These are phyloP conservation scores for Eupeodes latifasciatus DNA, from an alignment of 2,888 invertebrate genomes.

Conservation along the genomic window DNA sequence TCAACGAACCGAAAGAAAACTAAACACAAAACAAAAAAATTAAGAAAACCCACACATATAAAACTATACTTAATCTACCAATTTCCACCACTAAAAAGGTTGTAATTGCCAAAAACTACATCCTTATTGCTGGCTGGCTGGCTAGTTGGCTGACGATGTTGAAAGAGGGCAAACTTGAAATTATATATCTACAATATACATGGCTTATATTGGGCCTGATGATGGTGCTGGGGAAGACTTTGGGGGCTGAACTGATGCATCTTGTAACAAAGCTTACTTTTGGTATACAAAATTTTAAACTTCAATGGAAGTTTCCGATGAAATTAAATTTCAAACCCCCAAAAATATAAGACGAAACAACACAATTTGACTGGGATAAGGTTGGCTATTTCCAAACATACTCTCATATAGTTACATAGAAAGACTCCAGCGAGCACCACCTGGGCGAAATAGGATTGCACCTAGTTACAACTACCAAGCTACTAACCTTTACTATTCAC, in stretches of 20 bases:
- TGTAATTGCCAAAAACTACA: slow-evolving; percentile 61
- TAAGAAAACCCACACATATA: not conserved
- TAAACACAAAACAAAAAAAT: not conserved
- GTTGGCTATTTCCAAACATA: not conserved
- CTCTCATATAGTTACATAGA: not conserved
- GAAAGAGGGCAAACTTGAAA: slow-evolving; percentile 17
- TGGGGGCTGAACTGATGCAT: not conserved
- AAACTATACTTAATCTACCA: slow-evolving; percentile 8
- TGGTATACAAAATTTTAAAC: slow-evolving; percentile 13
- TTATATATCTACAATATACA: not conserved
- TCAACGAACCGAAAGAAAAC: slow-evolving; percentile 5
- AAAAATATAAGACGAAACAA: not conserved
- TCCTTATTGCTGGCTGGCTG: not conserved
- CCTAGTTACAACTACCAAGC: slow-evolving; percentile 32
- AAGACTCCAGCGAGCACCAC: slow-evolving; percentile 39
- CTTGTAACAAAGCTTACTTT: slow-evolving; percentile 41
- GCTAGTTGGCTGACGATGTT: not conserved
- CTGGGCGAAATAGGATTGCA: slow-evolving; percentile 38
- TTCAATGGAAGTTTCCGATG: not conserved
- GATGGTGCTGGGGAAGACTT: not conserved
- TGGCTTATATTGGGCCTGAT: not conserved
- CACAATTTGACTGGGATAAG: not conserved
- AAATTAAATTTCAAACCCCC: slow-evolving; percentile 8
- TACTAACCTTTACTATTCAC: slow-evolving; percentile 47
- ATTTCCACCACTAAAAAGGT: slow-evolving; percentile 27